Conservation (phyloP, 2,797 vertebrate genomes). For the Typhlichthys subterraneus region DNA sequence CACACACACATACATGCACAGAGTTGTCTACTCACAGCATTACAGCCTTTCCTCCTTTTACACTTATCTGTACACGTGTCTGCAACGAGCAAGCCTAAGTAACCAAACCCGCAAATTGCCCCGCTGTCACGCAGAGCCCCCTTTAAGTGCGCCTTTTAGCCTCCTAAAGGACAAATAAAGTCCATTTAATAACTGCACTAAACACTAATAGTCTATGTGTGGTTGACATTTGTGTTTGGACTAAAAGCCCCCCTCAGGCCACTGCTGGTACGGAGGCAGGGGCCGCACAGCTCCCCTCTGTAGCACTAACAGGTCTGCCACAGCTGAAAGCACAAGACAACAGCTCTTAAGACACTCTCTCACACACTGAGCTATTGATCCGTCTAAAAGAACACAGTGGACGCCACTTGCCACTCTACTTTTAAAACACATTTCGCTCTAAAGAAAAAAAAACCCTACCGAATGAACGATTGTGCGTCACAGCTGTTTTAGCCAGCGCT, state of each 20-base stretch:
- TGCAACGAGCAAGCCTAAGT: constrained; percentile 69
- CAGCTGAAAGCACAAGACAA: constrained; percentile 85
- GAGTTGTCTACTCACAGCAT: constrained; percentile 57
- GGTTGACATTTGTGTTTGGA: constrained; percentile 87
- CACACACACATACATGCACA: constrained; percentile 28
- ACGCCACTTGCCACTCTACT: constrained; percentile 79
- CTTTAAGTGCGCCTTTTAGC: constrained; percentile 83
- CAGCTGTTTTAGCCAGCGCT: constrained; percentile 53
- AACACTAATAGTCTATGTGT: constrained; percentile 84
- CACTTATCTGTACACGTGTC: constrained; percentile 77
- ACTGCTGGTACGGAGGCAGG: constrained; percentile 78
- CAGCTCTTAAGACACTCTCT: constrained; percentile 93
- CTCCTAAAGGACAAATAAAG: constrained; percentile 88
- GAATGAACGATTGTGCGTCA: constrained; percentile 55
- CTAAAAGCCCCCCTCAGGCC: constrained; percentile 87
- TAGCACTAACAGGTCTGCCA: constrained; percentile 89
- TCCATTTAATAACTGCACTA: constrained; percentile 87
- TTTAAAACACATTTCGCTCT: constrained; percentile 79
- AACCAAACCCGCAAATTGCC: constrained; percentile 83
- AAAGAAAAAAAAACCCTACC: constrained; percentile 7
- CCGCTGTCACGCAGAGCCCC: constrained; percentile 79
- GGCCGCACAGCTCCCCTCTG: constrained; percentile 78
- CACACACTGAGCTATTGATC: constrained; percentile 91
- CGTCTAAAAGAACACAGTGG: constrained; percentile 84
- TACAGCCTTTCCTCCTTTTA: constrained; percentile 77